Percentiles rank a stretch among this genome's conserved stretches.
phyloP scores from a whole-genome alignment of 1,140 invertebrate genomes.

The Acromyrmex echinatior region DNA sequence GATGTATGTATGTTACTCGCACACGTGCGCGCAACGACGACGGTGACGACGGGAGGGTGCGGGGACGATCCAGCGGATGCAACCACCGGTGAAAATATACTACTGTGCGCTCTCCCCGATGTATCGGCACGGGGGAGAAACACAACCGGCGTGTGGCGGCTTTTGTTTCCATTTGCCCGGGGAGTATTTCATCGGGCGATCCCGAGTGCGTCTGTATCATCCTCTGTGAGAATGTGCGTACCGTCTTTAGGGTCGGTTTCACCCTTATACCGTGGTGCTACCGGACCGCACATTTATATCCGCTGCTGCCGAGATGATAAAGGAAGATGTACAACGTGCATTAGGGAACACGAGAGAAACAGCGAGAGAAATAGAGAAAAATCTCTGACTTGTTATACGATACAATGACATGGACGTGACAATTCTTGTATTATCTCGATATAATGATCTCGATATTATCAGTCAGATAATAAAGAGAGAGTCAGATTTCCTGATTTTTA shows the following conservation, averaged over 20 bases:
- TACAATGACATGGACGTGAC: neutral
- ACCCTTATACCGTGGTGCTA: neutral
- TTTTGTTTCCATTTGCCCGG: constrained; percentile 69
- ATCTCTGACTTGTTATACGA: neutral
- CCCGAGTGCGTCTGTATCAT: constrained; percentile 16
- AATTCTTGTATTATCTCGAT: neutral
- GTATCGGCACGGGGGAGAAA: constrained; percentile 66
- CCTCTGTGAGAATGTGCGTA: constrained; percentile 34
- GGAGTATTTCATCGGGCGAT: constrained; percentile 63
- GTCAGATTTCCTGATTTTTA: neutral
- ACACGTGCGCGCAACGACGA: neutral
- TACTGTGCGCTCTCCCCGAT: constrained; percentile 61
- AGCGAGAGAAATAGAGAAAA: neutral
- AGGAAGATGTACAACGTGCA: constrained; percentile 33
- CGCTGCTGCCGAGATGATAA: constrained; percentile 32
- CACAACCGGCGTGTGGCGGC: constrained; percentile 29
- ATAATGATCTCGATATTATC: too few species aligned
- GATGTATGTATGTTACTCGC: neutral
- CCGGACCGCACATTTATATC: constrained; percentile 38
- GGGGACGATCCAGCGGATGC: constrained; percentile 48
- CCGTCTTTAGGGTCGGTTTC: constrained; percentile 40
- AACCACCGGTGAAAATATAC: constrained; percentile 77
- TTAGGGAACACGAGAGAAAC: constrained; percentile 40
- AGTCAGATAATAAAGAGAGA: too few species aligned
- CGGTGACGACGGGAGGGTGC: constrained; percentile 9